Base-by-base conservation (phyloP, 2,113 vertebrate species). In the Chloroceryle aenea region DNA sequence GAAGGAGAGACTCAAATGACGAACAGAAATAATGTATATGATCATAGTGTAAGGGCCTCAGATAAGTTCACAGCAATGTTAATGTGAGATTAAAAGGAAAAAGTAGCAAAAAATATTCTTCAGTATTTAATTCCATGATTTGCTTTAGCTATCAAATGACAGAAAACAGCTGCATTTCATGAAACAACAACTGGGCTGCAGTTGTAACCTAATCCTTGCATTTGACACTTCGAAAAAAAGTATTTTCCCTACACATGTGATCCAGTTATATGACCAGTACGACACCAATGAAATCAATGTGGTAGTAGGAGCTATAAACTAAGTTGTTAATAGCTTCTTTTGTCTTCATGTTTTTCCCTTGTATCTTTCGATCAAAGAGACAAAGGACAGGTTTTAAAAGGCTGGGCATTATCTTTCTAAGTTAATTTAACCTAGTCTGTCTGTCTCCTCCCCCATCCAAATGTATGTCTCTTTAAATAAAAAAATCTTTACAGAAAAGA, bases 161-260 rank as follows among this genome's bases (percentile, higher is more conserved):
- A 97, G 80, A 97, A 98, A 98, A 95, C 97, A 98, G 97, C 98
- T 98, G 98, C 97, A 82, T 95, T 98, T 95, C 95, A 93, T 96
- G 96, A 97, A 95, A 91, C 48, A 97, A 95, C 95, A 97, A 97
- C 93, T 97, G 96, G 93, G 62, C 87, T 92, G 79, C 64, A 92
- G 58, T 94, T 94, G 95, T 97, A 97, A 98, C 71, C 64, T 76
- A 95, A 97, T 95, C 92, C 95, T 95, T 93, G 48, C 91, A 96
- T 90, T 78, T 97, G 93, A 97, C 96, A 97, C 94, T 92, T 77
- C n/a, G 66, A 17, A 89, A 56, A 86, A 95, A 87, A 78, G 50
- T 21, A 75, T 79, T 90, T 59, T 96, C 85, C 62, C 85, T 90
- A 36, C 63, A 69, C 29, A 53, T 85, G 69, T 42, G 83, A 90